Percentiles rank a stretch among this genome's conserved stretches.
These are phyloP conservation scores for Strix aluco DNA, from an alignment of 2,113 vertebrate genomes.

Conservation along the genomic window DNA sequence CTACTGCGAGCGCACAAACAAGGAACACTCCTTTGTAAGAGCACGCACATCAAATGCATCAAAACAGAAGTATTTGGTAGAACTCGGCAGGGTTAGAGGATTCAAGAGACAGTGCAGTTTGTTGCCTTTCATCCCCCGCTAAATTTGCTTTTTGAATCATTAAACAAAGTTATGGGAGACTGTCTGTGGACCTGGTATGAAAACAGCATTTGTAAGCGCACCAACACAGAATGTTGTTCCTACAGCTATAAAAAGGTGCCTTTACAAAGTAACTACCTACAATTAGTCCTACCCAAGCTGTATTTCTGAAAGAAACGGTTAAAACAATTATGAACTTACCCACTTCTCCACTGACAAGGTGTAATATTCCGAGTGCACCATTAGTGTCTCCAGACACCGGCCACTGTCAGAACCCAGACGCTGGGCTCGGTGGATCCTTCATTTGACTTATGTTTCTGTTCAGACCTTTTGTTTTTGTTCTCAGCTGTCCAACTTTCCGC, in stretches of 20 bases:
- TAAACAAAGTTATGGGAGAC: neutral
- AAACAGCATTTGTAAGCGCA: neutral
- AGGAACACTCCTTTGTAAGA: neutral
- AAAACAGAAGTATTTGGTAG: neutral
- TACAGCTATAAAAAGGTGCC: neutral
- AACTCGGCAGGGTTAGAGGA: neutral
- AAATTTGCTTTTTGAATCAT: neutral
- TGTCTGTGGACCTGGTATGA: too few species aligned
- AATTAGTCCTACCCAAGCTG: too few species aligned
- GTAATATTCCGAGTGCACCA: neutral
- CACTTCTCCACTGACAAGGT: neutral
- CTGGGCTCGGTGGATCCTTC: neutral
- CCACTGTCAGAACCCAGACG: neutral
- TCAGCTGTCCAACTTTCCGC: neutral
- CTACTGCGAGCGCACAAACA: neutral
- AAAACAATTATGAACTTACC: neutral
- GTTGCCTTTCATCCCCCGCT: neutral
- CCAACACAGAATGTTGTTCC: neutral
- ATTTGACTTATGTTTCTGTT: neutral
- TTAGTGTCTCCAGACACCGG: neutral
- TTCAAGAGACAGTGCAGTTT: neutral
- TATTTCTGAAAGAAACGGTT: neutral
- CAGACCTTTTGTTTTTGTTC: neutral
- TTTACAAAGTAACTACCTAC: neutral
- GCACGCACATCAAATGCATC: rapidly evolving